Evolutionary conservation across 2,113 vertebrate genomes (phyloP).

Genomic region (Notiomystis cincta): DNA sequence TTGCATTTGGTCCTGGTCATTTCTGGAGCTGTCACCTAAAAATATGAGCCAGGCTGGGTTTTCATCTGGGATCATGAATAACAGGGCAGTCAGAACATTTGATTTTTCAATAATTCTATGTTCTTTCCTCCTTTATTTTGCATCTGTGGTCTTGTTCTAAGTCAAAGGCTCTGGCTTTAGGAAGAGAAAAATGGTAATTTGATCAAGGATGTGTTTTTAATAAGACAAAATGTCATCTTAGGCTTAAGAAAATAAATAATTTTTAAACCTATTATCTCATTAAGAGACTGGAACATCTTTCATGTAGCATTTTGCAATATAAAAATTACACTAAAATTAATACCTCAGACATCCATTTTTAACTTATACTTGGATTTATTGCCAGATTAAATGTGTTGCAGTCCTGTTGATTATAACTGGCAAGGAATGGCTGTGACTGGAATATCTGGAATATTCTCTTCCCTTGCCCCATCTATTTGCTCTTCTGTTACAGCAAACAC

Average conservation of each 20-base stretch:
- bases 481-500: neutral
- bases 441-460: neutral
- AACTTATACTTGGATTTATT: neutral
- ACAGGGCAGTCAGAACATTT: neutral
- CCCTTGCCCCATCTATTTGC: neutral
- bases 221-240: neutral
- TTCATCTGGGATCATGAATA: neutral
- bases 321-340: neutral
- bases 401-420: neutral
- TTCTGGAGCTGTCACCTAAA: neutral
- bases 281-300: neutral
- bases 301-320: fast-evolving
- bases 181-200: neutral
- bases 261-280: neutral
- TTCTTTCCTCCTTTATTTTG: neutral
- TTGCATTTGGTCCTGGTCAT: neutral
- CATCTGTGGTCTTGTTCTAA: neutral
- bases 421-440: neutral
- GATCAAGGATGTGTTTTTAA: neutral
- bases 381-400: neutral
- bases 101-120: neutral
- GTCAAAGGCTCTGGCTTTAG: neutral
- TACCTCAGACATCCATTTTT: neutral
- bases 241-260: neutral
- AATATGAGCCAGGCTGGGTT: neutral